Evolutionary conservation across 2,113 vertebrate species (phyloP).

Genomic region (Picathartes gymnocephalus): DNA sequence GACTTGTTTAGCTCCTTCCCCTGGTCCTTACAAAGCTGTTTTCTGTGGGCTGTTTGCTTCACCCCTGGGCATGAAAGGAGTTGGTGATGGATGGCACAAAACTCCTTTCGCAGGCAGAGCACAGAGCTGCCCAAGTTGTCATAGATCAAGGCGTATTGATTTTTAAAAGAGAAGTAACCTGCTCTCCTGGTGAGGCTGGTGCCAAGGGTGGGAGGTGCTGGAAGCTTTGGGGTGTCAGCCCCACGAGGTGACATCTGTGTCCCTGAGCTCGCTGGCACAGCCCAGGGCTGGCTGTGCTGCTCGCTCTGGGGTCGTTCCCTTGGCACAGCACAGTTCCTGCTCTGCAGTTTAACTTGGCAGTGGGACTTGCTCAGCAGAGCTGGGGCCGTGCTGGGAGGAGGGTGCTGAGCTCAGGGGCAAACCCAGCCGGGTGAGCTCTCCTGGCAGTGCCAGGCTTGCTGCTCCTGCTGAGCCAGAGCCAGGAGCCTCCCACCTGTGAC

Average conservation of each 20-base stretch:
- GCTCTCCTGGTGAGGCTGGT: not conserved
- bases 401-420: not conserved
- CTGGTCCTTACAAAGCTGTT: not conserved
- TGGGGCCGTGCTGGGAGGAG: not conserved
- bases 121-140: not conserved
- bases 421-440: rapidly evolving
- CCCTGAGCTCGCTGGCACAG: rapidly evolving
- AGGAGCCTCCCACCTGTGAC: not conserved
- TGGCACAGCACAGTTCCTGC: not conserved
- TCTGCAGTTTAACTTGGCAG: not conserved
- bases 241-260: not conserved
- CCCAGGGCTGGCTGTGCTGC: not conserved
- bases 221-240: not conserved
- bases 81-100: not conserved
- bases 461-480: rapidly evolving
- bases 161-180: not conserved
- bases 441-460: rapidly evolving
- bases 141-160: not conserved
- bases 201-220: not conserved
- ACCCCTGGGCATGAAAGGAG: not conserved
- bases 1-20: not conserved
- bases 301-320: not conserved
- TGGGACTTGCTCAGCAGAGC: not conserved
- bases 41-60: rapidly evolving
- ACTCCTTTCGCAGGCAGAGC: not conserved